Evolutionary conservation across 2,797 vertebrate genomes (phyloP), one percentile per base, ranked within the genome.

Genomic region (Pantherophis vulpinus): DNA sequence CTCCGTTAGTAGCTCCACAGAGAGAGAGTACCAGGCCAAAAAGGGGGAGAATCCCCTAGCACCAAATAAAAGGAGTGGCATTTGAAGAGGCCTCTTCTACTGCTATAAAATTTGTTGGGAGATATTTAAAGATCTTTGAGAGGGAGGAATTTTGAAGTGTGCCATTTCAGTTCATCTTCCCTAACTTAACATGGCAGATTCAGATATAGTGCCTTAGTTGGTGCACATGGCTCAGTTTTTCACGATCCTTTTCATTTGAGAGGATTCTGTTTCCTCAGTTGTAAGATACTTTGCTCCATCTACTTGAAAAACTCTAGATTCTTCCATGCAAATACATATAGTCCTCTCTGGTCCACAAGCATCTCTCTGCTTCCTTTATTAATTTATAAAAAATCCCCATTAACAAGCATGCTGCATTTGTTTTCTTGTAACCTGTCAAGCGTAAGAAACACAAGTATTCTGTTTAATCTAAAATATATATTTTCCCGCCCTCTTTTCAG

Each of bases 21-120:
- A n/a, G 47, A 51, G n/a, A 0, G 0, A 66, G 20, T 4, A 83
- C 20, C 20, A 25, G 25, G 47, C 42, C 16, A 54, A 47, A 93
- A 88, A 23, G 10, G 29, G 66, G 56, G 0, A 47, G n/a, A 63
- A 47, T 23, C 14, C 8, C 87, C 61, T n/a, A 83, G 90, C 63
- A n/a, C 70, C 91, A 56, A 0, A 0, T 0, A 54, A 32, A 55
- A 32, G 37, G 86, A 37, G 16, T 56, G 32, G 20, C 13, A 63
- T 14, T 63, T 66, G 10, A 47, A 88, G 66, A 47, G 56, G 56
- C 16, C 93, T 87, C 42, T 91, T 83, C 79, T 79, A 90, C 3
- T 55, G 88, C 55, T 29, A 86, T 58, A 42, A 87, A 61, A 2
- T 0, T 27, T 2, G 4, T 86, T 92, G 12, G 63, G 74, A 79